Evolutionary conservation across 2,888 invertebrate species (phyloP).

Genomic region (Coleophora flavipennella): DNA sequence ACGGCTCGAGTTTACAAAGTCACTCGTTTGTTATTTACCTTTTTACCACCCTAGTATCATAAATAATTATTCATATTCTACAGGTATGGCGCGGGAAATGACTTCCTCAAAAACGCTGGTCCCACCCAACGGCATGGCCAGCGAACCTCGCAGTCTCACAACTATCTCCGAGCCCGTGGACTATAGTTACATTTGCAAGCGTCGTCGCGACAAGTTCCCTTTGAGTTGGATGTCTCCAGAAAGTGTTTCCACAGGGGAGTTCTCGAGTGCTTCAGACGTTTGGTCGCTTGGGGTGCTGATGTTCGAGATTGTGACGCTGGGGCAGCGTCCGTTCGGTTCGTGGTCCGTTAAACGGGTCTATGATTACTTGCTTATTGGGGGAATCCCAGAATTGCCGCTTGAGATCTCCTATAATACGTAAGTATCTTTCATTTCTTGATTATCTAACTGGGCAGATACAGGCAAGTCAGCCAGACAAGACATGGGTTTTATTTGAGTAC

Average conservation of each 20-base stretch:
- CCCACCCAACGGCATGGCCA: too few relatives aligned
- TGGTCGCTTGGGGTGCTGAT: constrained; percentile 91
- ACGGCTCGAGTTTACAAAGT: too few relatives aligned
- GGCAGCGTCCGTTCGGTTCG: constrained; percentile 87
- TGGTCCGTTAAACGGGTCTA: constrained; percentile 81
- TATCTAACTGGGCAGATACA: too few relatives aligned
- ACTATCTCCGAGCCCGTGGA: constrained; percentile 75
- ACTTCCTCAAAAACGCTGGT: constrained; percentile 66
- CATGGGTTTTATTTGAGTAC: too few relatives aligned
- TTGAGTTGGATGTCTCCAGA: constrained; percentile 95
- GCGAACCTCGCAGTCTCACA: constrained; percentile 25
- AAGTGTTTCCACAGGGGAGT: constrained; percentile 82
- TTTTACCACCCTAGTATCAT: too few relatives aligned
- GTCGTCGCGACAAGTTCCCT: constrained; percentile 85
- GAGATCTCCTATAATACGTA: constrained; percentile 41
- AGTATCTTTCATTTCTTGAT: constrained; percentile 9
- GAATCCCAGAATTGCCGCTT: constrained; percentile 78
- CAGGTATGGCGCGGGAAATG: constrained; percentile 47
- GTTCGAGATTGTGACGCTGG: constrained; percentile 89
- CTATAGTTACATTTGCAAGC: constrained; percentile 76
- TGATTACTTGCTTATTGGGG: constrained; percentile 68
- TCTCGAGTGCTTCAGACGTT: constrained; percentile 86
- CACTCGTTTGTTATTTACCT: too few relatives aligned
- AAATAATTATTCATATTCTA: too few relatives aligned
- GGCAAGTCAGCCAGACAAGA: too few relatives aligned